phyloP scores from a whole-genome alignment of 1,140 invertebrate genomes.

The Caenorhabditis elegans region WBcel235 BX284603.4:11742001-11742500 shows the following conservation, averaged over 20 bases:
- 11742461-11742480: no score
- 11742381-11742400: neutral
- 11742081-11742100: neutral
- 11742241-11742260: neutral
- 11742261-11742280: no score
- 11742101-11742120: neutral
- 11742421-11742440: constrained; percentile 5
- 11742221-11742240: neutral
- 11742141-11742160: no score
- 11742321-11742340: neutral
- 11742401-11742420: neutral
- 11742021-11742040: neutral
- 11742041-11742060: neutral
- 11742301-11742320: neutral
- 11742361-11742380: no score
- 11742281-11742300: no score
- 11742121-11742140: neutral
- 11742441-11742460: no score
- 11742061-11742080: neutral
- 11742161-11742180: no score
- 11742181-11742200: no score
- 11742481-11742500: no score
- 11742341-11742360: neutral
- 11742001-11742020: constrained; percentile 19
- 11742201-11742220: neutral